Evolutionary conservation across 2,797 vertebrate genomes (phyloP).

Genomic region (Sylvilagus floridanus): DNA sequence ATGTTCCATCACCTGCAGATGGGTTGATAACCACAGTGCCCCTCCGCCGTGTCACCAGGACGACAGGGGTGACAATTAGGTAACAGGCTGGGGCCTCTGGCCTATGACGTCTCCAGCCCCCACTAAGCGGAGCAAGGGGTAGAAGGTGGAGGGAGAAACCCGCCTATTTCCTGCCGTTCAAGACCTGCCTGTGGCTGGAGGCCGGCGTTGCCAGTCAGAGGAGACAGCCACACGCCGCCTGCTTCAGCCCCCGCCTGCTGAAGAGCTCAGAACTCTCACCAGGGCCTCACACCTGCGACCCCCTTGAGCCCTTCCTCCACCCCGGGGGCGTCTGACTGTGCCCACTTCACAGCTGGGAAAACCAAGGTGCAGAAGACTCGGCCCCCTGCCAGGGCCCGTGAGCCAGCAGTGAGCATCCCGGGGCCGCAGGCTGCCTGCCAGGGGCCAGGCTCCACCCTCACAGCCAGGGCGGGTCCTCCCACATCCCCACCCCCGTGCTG

Average conservation of each 20-base stretch:
- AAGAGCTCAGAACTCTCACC: too few species aligned
- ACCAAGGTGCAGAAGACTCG: neutral
- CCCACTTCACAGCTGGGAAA: neutral
- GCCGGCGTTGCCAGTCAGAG: accelerated
- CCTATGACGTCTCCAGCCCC: too few species aligned
- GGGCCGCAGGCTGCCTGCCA: accelerated
- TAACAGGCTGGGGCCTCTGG: too few species aligned
- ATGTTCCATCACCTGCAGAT: accelerated
- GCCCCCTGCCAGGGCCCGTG: neutral
- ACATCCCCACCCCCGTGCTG: neutral
- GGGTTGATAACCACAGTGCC: accelerated
- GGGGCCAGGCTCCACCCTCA: neutral
- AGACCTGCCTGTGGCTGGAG: accelerated
- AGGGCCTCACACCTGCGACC: accelerated
- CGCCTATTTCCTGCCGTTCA: neutral
- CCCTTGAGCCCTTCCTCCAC: neutral
- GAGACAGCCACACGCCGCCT: accelerated
- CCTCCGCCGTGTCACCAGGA: accelerated
- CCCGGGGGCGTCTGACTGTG: neutral
- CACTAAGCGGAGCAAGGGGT: neutral
- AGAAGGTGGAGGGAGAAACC: neutral
- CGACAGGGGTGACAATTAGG: too few species aligned
- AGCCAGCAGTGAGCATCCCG: accelerated
- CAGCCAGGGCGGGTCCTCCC: neutral
- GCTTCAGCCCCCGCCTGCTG: neutral